A percentile compares a stretch with the other conserved stretches of the same genome.
phyloP scores from a whole-genome alignment of 2,888 invertebrate species.

The Dryomyza anilis region DNA sequence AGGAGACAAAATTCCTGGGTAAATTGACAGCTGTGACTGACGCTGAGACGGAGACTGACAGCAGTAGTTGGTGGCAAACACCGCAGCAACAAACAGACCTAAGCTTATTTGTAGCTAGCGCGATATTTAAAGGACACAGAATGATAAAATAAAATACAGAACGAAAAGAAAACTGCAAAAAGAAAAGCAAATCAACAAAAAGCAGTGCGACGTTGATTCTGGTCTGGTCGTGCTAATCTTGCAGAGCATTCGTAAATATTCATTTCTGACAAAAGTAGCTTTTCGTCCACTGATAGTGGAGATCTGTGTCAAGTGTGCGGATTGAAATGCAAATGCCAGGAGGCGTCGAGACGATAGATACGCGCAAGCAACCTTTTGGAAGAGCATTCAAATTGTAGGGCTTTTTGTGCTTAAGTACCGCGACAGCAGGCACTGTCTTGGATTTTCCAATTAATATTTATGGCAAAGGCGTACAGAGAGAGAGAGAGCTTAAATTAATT shows the following conservation, averaged over 20 bases:
- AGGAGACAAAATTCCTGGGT: background rate
- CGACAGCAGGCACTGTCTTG: too few relatives aligned
- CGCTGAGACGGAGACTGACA: background rate
- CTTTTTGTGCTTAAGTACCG: too few relatives aligned
- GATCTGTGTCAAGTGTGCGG: constrained; percentile 11
- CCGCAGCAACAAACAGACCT: background rate
- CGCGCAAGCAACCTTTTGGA: too few relatives aligned
- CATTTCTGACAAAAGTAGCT: background rate
- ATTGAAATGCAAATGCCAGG: constrained; percentile 32
- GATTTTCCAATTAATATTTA: too few relatives aligned
- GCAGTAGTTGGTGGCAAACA: too few relatives aligned
- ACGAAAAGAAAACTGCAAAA: background rate
- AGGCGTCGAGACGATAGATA: background rate
- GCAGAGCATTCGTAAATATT: constrained; percentile 17
- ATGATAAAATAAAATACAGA: too few relatives aligned
- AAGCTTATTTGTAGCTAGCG: constrained; percentile 7
- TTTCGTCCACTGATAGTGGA: background rate
- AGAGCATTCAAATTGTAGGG: too few relatives aligned
- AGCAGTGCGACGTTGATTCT: background rate
- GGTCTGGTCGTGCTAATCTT: constrained; percentile 3
- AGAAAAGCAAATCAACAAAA: background rate
- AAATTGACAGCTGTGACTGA: background rate
- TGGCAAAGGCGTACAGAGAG: too few relatives aligned
- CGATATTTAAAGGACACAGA: background rate
- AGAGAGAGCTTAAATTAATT: too few relatives aligned